Evolutionary conservation across 2,888 invertebrate species (phyloP).

Genomic region (Leptopilina myrica): DNA sequence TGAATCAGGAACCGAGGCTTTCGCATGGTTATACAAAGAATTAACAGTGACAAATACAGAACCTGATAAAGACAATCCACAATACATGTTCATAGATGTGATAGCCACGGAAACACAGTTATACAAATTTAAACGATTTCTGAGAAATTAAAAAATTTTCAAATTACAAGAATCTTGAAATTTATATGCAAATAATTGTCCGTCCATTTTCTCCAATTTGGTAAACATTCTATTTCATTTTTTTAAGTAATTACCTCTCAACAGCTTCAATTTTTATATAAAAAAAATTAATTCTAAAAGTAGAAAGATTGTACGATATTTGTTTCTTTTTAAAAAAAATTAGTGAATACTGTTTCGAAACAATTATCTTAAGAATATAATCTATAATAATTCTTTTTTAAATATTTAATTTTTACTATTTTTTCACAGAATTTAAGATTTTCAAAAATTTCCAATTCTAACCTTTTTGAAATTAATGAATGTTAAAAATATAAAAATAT

Average conservation of each 20-base stretch:
- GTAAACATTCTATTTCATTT: background rate
- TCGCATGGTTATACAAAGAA: constrained; percentile 83
- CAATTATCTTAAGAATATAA: too few species aligned
- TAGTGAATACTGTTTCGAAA: too few species aligned
- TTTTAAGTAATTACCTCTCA: background rate
- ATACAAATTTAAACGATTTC: constrained; percentile 78
- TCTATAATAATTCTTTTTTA: too few species aligned
- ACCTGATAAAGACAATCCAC: constrained; percentile 78
- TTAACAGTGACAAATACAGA: constrained; percentile 79
- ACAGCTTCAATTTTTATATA: too few species aligned
- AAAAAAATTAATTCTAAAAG: too few species aligned
- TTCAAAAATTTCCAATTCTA: too few species aligned
- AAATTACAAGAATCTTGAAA: background rate
- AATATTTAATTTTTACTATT: too few species aligned
- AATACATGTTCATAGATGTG: constrained; percentile 79
- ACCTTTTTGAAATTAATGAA: too few species aligned
- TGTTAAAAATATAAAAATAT: too few species aligned
- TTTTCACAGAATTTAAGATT: too few species aligned
- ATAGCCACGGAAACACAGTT: constrained; percentile 79
- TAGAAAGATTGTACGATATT: too few species aligned
- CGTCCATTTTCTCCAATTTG: background rate
- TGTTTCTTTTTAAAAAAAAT: too few species aligned
- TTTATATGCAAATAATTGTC: background rate
- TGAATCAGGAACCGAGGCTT: constrained; percentile 79
- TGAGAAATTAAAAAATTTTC: constrained; percentile 50